Base-by-base conservation (phyloP, 1,140 invertebrate genomes). In the Ruditapes philippinarum region DNA sequence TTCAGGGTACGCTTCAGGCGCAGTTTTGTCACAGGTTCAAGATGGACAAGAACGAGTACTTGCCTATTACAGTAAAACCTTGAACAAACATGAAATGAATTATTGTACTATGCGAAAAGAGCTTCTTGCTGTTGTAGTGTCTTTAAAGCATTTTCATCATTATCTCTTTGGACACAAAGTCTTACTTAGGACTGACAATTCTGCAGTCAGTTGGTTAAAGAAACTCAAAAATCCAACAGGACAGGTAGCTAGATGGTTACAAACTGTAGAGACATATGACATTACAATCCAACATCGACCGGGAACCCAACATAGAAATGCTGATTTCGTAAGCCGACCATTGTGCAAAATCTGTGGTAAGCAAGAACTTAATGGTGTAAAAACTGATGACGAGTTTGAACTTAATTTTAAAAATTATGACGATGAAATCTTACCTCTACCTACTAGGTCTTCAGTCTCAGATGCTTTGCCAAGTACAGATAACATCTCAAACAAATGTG, bases 41-140 rank as follows among this genome's bases (percentile, higher is more conserved):
- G 90, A 91, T 17, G 88, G 91, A 54, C n/a, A 62, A 22, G 91
- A 91, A 60, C n/a, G 70, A 17, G 82, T 90, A 0, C 84, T 93
- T 9, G 91, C 91, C 1, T 94, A 91, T 76, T 73, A 49, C 7
- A 91, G 89, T 76, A 79, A 78, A 33, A 38, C 85, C 3, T 78
- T 93, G 17, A 89, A 57, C 28, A 57, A 42, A 31, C 90, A 95
- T 22, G 96, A 97, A 92, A 88, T 92, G 85, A 95, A 96, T 14
- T 97, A 97, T 91, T 92, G 92, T 70, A 81, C 80, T 9, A 92
- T 89, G 22, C 28, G 65, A 22, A 31, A 68, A 62, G 91, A 93
- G 86, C 57, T 92, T 12, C 78, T 91, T 12, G 91, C 91, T 17
- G 74, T 91, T 28, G 65, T 92, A 22, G 33, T 42, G 36, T 79